Percentiles rank a stretch among this genome's conserved stretches.
Conservation (phyloP, 2,113 vertebrate genomes). For the Desmodus rotundus region DNA sequence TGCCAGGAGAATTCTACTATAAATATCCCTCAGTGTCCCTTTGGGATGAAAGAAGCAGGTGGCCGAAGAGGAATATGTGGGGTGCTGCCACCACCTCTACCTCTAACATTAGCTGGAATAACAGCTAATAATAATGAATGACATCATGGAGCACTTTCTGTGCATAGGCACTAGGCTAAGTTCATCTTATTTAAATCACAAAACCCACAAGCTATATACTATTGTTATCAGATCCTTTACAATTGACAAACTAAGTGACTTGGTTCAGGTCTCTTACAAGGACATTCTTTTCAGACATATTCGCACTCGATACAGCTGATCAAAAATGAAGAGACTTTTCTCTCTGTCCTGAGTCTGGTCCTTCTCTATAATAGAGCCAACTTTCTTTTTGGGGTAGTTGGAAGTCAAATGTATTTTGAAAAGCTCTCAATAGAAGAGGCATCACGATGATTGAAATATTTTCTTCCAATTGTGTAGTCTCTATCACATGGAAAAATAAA, state of each 20-base stretch:
- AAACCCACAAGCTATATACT: not conserved
- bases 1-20: not conserved
- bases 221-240: not conserved
- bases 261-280: not conserved
- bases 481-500: constrained; percentile 11
- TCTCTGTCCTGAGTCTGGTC: not conserved
- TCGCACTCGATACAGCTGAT: not conserved
- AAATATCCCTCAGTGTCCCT: not conserved
- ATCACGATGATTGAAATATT: constrained; percentile 3
- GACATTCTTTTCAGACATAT: not conserved
- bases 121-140: not conserved
- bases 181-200: not conserved
- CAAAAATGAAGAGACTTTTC: not conserved
- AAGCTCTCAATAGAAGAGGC: not conserved
- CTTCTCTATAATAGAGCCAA: not conserved
- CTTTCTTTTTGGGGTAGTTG: not conserved
- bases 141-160: not conserved
- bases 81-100: not conserved
- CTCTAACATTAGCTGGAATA: not conserved
- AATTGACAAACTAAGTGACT: not conserved
- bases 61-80: not conserved
- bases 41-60: not conserved
- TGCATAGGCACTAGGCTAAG: not conserved
- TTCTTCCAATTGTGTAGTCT: not conserved
- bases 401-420: constrained; percentile 33